phyloP scores from a whole-genome alignment of 2,113 vertebrate species.

The Lontra canadensis region DNA sequence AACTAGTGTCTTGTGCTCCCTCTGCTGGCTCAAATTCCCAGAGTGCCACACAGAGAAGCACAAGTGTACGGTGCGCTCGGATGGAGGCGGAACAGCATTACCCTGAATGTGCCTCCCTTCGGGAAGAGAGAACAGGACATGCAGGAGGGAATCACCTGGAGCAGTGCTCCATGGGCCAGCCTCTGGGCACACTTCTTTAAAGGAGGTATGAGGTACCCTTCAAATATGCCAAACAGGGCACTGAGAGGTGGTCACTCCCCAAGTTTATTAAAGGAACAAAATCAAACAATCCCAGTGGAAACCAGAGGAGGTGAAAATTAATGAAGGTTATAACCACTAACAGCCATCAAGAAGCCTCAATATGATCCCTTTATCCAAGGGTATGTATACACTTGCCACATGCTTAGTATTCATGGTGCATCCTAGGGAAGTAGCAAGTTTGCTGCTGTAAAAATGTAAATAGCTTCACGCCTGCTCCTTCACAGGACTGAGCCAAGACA shows the following conservation, averaged over 20 bases:
- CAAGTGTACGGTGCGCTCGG: neutral
- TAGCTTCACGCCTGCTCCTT: slow-evolving; percentile 30
- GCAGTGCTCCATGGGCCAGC: neutral
- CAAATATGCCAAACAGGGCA: too few species aligned
- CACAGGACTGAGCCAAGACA: neutral
- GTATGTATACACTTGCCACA: rapidly evolving
- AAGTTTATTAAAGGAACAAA: neutral
- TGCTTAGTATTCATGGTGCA: slow-evolving; percentile 44
- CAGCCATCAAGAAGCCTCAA: neutral
- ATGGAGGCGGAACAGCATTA: neutral
- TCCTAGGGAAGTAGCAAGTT: slow-evolving; percentile 39
- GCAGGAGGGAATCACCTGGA: rapidly evolving
- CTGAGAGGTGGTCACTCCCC: neutral
- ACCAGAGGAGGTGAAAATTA: slow-evolving; percentile 1
- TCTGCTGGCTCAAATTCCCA: slow-evolving; percentile 68
- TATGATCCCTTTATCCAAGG: neutral
- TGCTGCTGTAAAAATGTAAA: slow-evolving; percentile 65
- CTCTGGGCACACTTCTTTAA: neutral
- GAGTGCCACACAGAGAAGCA: slow-evolving; percentile 32
- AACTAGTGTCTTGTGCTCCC: slow-evolving; percentile 71
- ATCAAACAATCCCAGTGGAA: neutral
- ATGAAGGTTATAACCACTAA: neutral
- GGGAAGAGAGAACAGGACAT: rapidly evolving
- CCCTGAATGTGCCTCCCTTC: neutral
- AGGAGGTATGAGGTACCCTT: neutral